A percentile compares a stretch with the other conserved stretches of the same genome.
These are phyloP conservation scores for Drosophila testacea DNA, from an alignment of 2,888 invertebrate species.

Conservation along the genomic window DNA sequence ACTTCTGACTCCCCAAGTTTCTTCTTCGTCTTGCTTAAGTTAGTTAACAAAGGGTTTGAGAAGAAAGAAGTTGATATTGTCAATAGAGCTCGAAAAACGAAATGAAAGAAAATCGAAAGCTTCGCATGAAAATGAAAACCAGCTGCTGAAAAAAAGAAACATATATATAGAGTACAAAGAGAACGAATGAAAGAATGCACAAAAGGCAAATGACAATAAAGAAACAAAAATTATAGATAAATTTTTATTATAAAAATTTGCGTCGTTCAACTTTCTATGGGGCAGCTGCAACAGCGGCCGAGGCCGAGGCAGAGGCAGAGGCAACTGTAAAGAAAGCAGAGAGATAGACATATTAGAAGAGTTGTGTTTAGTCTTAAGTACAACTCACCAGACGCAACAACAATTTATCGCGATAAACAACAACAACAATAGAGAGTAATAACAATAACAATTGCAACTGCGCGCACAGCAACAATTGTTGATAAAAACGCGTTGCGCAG, in stretches of 20 bases:
- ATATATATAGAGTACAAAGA: constrained; percentile 18
- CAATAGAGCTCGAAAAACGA: constrained; percentile 32
- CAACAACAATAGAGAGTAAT: constrained; percentile 16
- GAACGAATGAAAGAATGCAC: constrained; percentile 20
- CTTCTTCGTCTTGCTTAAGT: not conserved
- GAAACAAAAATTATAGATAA: constrained; percentile 25
- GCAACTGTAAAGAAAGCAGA: constrained; percentile 20
- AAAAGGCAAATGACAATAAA: constrained; percentile 31
- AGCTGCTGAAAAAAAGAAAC: constrained; percentile 46
- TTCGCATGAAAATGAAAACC: constrained; percentile 46
- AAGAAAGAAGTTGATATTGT: constrained; percentile 43
- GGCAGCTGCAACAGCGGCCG: constrained; percentile 10
- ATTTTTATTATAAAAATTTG: constrained; percentile 56
- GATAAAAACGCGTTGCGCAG: constrained; percentile 20
- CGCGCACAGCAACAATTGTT: constrained; percentile 11
- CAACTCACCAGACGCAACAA: constrained; percentile 26
- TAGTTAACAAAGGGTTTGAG: constrained; percentile 21
- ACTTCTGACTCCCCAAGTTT: constrained; percentile 1
- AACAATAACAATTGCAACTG: constrained; percentile 1
- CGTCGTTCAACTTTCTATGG: constrained; percentile 48
- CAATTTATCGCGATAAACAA: constrained; percentile 33
- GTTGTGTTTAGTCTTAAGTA: constrained; percentile 27
- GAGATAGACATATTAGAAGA: constrained; percentile 18
- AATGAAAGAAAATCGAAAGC: constrained; percentile 65
- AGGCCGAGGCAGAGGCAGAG: not conserved